Evolutionary conservation across 2,888 invertebrate species (phyloP).

Genomic region (Podabrus alpinus): DNA sequence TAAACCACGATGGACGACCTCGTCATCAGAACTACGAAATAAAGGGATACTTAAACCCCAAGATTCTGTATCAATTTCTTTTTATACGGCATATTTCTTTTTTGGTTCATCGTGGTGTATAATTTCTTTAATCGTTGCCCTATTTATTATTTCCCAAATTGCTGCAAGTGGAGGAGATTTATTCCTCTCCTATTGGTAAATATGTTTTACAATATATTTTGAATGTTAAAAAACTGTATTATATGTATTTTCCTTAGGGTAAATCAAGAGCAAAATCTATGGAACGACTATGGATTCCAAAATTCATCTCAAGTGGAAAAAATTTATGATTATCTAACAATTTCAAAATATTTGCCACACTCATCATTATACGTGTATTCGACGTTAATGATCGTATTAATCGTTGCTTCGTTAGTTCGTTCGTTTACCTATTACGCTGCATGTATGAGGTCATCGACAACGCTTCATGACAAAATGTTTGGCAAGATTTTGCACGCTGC

Average conservation of each 20-base stretch:
- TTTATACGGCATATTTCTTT: constrained; percentile 72
- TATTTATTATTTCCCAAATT: constrained; percentile 70
- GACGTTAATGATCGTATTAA: constrained; percentile 45
- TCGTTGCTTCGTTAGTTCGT: not conserved
- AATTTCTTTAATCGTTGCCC: constrained; percentile 62
- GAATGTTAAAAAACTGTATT: not conserved
- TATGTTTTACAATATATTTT: constrained; percentile 5
- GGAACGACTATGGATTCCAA: not conserved
- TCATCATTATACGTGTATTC: constrained; percentile 44
- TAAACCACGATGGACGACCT: constrained; percentile 42
- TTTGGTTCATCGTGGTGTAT: constrained; percentile 72
- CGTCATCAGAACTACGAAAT: constrained; percentile 47
- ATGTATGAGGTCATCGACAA: constrained; percentile 46
- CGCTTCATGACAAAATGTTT: constrained; percentile 85
- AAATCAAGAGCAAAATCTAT: constrained; percentile 15
- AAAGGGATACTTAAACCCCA: constrained; percentile 63
- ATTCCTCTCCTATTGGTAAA: constrained; percentile 77
- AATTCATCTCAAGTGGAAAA: not conserved
- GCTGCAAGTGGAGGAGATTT: constrained; percentile 77
- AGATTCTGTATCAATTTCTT: constrained; percentile 59
- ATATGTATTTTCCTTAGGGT: constrained; percentile 29
- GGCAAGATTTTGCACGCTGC: constrained; percentile 75
- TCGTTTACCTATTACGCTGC: not conserved
- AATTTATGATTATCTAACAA: not conserved
- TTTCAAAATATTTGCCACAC: not conserved